Evolutionary conservation across 2,888 invertebrate species (phyloP).

Genomic region (Kryphioiulus occultus): DNA sequence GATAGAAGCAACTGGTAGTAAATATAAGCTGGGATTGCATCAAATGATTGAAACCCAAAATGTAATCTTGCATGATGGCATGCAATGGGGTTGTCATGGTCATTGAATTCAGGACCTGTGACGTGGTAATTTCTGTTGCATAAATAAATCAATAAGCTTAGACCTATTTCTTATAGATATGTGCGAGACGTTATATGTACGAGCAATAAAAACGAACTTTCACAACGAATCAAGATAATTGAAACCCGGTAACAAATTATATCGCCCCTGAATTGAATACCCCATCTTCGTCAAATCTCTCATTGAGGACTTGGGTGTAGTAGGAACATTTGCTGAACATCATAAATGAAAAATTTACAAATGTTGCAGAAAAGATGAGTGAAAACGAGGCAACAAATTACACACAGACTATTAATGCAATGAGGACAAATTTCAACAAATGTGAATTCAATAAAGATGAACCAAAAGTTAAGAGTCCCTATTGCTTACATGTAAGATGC

Average conservation of each 20-base stretch:
- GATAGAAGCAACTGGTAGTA: neutral
- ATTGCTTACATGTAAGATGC: neutral
- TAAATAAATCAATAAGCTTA: neutral
- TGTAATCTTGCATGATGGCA: too few species aligned
- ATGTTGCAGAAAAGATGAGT: neutral
- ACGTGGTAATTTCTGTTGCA: neutral
- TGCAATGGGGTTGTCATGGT: too few species aligned
- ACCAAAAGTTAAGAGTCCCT: neutral
- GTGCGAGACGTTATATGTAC: constrained; percentile 21
- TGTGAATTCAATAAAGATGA: neutral
- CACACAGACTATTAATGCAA: neutral
- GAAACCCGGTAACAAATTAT: neutral
- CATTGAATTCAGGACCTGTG: neutral
- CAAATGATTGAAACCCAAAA: too few species aligned
- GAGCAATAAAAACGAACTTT: neutral
- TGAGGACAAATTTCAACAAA: neutral
- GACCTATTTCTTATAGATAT: neutral
- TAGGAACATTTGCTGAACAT: neutral
- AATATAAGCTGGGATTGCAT: too few species aligned
- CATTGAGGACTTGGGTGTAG: neutral
- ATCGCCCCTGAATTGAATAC: neutral
- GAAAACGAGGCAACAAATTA: neutral
- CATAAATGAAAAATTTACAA: neutral
- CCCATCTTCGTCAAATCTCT: neutral
- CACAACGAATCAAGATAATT: neutral